These are phyloP conservation scores for Glyphotaelius pellucidus DNA, from an alignment of 2,888 invertebrate species.

Conservation along the genomic window DNA sequence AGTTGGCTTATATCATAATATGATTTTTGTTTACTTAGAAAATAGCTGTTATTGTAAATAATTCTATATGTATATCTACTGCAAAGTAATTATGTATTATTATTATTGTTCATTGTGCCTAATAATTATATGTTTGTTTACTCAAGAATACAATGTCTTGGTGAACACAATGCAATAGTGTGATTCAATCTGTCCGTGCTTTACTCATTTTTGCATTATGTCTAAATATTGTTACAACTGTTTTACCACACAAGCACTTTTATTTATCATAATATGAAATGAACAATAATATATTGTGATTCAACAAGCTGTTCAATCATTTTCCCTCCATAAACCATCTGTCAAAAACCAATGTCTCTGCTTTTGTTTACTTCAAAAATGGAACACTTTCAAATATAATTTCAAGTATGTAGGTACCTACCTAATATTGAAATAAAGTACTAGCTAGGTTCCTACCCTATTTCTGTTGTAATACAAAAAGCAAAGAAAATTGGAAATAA, in stretches of 20 bases:
- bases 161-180: neutral
- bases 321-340: neutral
- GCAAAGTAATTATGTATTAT: neutral
- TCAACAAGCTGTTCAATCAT: neutral
- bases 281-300: neutral
- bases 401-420: neutral
- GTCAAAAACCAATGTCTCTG: neutral
- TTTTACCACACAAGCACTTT: neutral
- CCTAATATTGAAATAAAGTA: neutral
- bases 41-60: slow-evolving; percentile 56
- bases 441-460: neutral
- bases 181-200: neutral
- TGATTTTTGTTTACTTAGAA: slow-evolving; percentile 33
- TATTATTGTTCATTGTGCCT: slow-evolving; percentile 53
- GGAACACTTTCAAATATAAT: neutral
- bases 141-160: slow-evolving; percentile 28
- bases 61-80: slow-evolving; percentile 35
- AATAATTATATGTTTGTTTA: slow-evolving; percentile 45
- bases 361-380: neutral
- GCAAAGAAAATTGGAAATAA: neutral
- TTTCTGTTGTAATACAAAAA: neutral
- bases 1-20: slow-evolving; percentile 25
- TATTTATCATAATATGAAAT: neutral
- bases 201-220: slow-evolving; percentile 13
- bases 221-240: neutral